These are phyloP conservation scores for Idaea dimidiata DNA, from an alignment of 2,888 invertebrate species.

Conservation along the genomic window DNA sequence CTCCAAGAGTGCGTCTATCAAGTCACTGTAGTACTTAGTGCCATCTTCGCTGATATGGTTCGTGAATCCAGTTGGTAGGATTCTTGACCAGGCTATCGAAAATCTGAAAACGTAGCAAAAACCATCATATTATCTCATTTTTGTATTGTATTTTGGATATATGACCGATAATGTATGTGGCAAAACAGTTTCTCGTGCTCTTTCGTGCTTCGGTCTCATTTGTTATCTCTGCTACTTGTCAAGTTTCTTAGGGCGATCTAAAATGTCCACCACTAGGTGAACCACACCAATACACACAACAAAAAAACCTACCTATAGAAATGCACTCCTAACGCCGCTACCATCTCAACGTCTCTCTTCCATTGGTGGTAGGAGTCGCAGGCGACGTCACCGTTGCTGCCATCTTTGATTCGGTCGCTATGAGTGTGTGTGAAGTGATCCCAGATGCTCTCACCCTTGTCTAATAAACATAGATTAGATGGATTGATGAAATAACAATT, in stretches of 20 bases:
- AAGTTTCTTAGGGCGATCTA: too few relatives aligned
- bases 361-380: conserved; percentile 83
- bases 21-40: conserved; percentile 80
- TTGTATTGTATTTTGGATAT: too few relatives aligned
- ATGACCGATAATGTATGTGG: too few relatives aligned
- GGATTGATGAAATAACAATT: too few relatives aligned
- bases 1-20: conserved; percentile 66
- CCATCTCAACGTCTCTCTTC: conserved; percentile 74
- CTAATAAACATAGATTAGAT: conserved; percentile 13
- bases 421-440: background rate
- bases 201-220: too few relatives aligned
- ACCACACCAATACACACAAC: background rate
- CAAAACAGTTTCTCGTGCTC: too few relatives aligned
- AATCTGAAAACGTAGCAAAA: conserved; percentile 55
- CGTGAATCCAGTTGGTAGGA: conserved; percentile 82
- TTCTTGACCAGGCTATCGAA: conserved; percentile 84
- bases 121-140: background rate
- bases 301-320: conserved; percentile 43
- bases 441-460: conserved; percentile 24
- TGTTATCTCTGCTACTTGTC: too few relatives aligned
- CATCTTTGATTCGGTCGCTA: conserved; percentile 6
- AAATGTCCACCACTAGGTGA: too few relatives aligned
- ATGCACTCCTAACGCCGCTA: conserved; percentile 63
- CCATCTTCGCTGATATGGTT: conserved; percentile 82
- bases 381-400: conserved; percentile 60